These are phyloP conservation scores for Stramonita haemastoma DNA, from an alignment of 2,888 invertebrate genomes.

Conservation along the genomic window DNA sequence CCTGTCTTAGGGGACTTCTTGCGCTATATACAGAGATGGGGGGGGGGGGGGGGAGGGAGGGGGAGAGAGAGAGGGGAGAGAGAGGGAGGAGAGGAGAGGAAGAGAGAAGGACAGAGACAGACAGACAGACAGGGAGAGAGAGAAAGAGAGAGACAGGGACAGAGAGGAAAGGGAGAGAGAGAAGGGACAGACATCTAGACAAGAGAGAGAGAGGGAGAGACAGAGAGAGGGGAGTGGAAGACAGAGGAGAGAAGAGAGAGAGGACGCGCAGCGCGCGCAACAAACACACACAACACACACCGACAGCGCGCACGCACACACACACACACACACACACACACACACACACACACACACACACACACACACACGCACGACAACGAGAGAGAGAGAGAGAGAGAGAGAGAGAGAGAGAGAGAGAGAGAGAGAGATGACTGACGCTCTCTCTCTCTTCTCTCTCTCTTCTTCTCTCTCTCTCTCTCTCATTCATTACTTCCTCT, in stretches of 20 bases:
- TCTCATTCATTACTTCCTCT: too few relatives aligned
- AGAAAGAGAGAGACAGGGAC: too few relatives aligned
- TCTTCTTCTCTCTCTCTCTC: too few relatives aligned
- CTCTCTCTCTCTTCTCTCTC: too few relatives aligned
- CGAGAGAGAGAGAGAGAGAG: too few relatives aligned
- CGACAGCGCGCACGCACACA: background rate
- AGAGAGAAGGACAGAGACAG: background rate
- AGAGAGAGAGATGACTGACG: too few relatives aligned
- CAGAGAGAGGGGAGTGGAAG: background rate
- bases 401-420: too few relatives aligned
- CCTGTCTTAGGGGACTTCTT: too few relatives aligned
- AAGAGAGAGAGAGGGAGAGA: background rate
- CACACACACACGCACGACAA: background rate
- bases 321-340: background rate
- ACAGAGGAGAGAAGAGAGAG: background rate
- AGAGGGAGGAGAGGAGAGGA: background rate
- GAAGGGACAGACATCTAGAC: too few relatives aligned
- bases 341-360: slow-evolving; percentile 8
- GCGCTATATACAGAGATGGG: background rate
- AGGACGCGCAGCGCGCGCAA: too few relatives aligned
- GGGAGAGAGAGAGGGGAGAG: background rate
- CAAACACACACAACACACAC: too few relatives aligned
- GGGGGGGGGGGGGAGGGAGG: background rate
- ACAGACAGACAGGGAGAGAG: background rate
- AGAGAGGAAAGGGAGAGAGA: background rate